Evolutionary conservation across 2,888 invertebrate genomes (phyloP), one percentile per base, ranked within the genome.

Genomic region (Mythimna vitellina): DNA sequence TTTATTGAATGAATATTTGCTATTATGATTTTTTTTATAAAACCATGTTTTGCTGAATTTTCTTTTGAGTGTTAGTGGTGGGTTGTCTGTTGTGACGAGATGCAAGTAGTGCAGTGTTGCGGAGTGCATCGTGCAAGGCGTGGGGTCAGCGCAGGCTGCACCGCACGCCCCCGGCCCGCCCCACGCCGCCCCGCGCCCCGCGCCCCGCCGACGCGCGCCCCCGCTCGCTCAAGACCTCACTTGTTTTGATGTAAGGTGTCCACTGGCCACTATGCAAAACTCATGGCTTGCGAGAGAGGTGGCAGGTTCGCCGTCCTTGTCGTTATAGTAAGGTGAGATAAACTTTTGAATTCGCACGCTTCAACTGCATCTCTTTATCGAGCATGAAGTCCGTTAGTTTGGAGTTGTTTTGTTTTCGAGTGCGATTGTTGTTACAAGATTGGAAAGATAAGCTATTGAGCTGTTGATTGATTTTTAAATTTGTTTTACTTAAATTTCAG

Each of bases 161-260:
- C 90, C 87, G 92, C 92, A 92, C 93, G 93, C 94, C 94, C 93
- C 92, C 88, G 89, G 89, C 89, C 93, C 94, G 94, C 94, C 94
- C 93, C 91, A 87, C 90, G 89, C 87, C 91, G 88, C 89, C 38
- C 76, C 73, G 46, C 51, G 12, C 66, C 57, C 73, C 66, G 42
- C 87, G 80, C 81, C 65, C 85, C 89, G 83, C 88, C 70, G 0
- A 57, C 87, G 80, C 81, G 80, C 84, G 74, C 76, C 69, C 42
- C 87, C 84, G 86, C 78, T 80, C 86, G 87, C 83, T 86, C 85
- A 87, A 91, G 88, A 91, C 92, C 91, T 91, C 92, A 93, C 94
- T 95, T 94, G 95, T 95, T 96, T 95, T 95, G 95, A 95, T 94
- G 94, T 95, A 95, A 95, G 93, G 93, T 93, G 94, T 93, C 95